Evolutionary conservation across 2,113 vertebrate genomes (phyloP).

Genomic region (Microtus ochrogaster): DNA sequence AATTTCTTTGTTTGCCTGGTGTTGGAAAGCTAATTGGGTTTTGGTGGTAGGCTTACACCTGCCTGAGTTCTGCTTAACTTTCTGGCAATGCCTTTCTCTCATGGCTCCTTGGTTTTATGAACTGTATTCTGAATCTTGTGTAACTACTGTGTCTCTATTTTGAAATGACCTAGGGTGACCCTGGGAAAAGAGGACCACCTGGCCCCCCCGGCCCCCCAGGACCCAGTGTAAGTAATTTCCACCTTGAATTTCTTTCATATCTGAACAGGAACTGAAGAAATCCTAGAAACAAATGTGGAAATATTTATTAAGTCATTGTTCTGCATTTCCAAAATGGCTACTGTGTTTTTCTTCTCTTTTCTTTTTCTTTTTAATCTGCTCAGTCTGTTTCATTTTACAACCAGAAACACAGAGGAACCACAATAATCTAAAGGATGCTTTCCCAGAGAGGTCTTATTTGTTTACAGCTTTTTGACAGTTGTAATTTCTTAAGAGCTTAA

Average conservation of each 20-base stretch:
- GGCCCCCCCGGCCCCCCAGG: constrained; percentile 94
- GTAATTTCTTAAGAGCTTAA: constrained; percentile 33
- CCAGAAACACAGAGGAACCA: not conserved
- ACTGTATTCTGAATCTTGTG: constrained; percentile 16
- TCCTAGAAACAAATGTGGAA: constrained; percentile 20
- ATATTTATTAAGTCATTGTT: not conserved
- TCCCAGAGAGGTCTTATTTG: not conserved
- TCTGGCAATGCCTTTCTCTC: constrained; percentile 27
- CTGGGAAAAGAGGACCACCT: constrained; percentile 93
- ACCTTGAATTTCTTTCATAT: constrained; percentile 21
- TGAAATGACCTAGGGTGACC: constrained; percentile 90
- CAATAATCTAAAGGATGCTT: constrained; percentile 9
- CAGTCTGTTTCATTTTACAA: not conserved
- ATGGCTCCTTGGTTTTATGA: not conserved
- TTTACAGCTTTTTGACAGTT: constrained; percentile 12
- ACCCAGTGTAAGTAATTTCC: constrained; percentile 89
- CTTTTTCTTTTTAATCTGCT: not conserved
- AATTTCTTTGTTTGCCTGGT: constrained; percentile 34
- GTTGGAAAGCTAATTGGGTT: constrained; percentile 53
- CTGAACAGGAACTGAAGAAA: not conserved
- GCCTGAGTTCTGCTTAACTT: constrained; percentile 40
- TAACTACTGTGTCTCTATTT: constrained; percentile 61
- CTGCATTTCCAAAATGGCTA: not conserved
- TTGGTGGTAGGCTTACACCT: constrained; percentile 1
- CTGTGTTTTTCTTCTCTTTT: too few relatives aligned